phyloP scores from a whole-genome alignment of 2,888 invertebrate species.

The Dryomyza anilis region DNA sequence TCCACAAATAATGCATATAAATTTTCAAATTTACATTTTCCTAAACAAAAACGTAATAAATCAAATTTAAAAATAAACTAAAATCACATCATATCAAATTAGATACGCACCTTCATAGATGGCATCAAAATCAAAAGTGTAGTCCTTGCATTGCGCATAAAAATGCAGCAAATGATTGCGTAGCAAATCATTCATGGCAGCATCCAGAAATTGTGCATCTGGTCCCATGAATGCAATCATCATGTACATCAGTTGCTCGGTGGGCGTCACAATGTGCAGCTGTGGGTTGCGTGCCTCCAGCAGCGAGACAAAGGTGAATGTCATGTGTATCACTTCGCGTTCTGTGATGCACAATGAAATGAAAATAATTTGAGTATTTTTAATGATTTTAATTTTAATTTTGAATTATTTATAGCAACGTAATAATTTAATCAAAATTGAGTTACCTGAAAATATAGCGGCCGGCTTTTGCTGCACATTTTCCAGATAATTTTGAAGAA shows the following conservation, averaged over 20 bases:
- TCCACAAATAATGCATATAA: conserved; percentile 80
- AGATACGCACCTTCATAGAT: conserved; percentile 44
- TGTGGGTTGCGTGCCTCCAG: conserved; percentile 47
- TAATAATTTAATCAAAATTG: neutral
- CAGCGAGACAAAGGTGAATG: conserved; percentile 54
- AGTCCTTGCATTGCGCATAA: conserved; percentile 40
- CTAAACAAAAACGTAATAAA: conserved; percentile 38
- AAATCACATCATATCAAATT: neutral
- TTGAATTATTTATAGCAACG: too few relatives aligned
- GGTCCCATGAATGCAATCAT: conserved; percentile 61
- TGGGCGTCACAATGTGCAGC: conserved; percentile 52
- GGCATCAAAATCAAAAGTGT: conserved; percentile 53
- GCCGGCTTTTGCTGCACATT: conserved; percentile 48
- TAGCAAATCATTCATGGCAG: conserved; percentile 51
- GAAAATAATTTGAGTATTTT: neutral
- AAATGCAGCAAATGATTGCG: conserved; percentile 46
- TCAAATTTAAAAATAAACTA: neutral
- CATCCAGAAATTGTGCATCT: conserved; percentile 56
- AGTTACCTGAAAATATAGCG: conserved; percentile 41
- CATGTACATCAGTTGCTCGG: conserved; percentile 59
- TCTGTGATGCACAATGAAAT: too few relatives aligned
- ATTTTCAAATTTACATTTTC: conserved; percentile 73
- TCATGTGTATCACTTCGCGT: conserved; percentile 53
- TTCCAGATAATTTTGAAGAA: conserved; percentile 54
- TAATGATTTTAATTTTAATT: neutral